Conservation (phyloP, 2,888 invertebrate genomes). For the Drosophila testacea region DNA sequence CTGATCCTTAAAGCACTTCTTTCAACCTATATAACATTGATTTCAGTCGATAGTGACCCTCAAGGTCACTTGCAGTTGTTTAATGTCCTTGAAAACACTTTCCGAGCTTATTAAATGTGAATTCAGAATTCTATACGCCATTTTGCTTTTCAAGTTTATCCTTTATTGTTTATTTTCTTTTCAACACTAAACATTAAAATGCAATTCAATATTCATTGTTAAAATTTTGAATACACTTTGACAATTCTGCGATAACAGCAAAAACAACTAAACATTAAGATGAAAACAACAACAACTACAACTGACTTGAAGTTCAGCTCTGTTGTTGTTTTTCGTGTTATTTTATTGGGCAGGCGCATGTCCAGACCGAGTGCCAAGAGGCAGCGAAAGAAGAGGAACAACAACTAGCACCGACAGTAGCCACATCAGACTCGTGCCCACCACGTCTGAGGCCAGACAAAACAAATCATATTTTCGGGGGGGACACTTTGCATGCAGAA, state of each 20-base stretch:
- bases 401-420: slow-evolving; percentile 1
- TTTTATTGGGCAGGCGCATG: slow-evolving; percentile 30
- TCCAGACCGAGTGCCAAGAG: slow-evolving; percentile 25
- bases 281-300: slow-evolving; percentile 11
- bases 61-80: slow-evolving; percentile 12
- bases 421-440: slow-evolving; percentile 25
- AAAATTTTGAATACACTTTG: slow-evolving; percentile 28
- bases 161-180: slow-evolving; percentile 1
- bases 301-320: background rate
- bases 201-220: slow-evolving; percentile 48
- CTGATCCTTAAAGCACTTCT: background rate
- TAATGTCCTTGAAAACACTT: background rate
- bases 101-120: background rate
- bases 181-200: slow-evolving; percentile 22
- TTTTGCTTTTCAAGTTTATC: background rate
- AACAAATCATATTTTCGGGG: slow-evolving; percentile 71
- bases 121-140: too few relatives aligned
- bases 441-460: slow-evolving; percentile 68
- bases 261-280: slow-evolving; percentile 8
- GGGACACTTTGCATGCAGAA: slow-evolving; percentile 36
- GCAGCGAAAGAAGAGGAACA: slow-evolving; percentile 2
- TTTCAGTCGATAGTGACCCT: background rate
- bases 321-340: slow-evolving; percentile 3
- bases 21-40: background rate
- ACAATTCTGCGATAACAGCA: slow-evolving; percentile 22